phyloP scores from a whole-genome alignment of 92 coral and sea anemone genomes.

The Micromussa lordhowensis region DNA sequence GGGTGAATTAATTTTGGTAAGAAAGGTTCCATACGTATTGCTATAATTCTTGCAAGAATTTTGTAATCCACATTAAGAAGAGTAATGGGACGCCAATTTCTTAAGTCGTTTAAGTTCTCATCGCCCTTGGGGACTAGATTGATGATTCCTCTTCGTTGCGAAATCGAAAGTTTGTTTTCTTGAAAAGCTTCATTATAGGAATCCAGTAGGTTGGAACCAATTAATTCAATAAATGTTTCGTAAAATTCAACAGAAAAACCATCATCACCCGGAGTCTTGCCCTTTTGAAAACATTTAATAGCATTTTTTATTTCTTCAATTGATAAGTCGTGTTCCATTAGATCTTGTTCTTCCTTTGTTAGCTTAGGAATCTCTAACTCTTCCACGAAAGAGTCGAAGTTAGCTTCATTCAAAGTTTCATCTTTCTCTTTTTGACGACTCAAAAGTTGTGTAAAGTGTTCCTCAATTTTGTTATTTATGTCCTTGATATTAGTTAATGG shows the following conservation, averaged over 20 bases:
- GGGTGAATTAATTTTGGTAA: neutral
- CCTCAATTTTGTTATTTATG: neutral
- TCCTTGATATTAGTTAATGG: neutral
- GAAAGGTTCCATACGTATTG: neutral
- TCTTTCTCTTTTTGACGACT: neutral
- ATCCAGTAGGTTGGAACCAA: neutral
- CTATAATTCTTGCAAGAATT: too few species aligned
- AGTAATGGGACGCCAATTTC: too few species aligned
- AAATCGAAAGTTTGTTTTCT: constrained; percentile 21
- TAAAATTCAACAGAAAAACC: constrained; percentile 11
- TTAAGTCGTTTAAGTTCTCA: neutral
- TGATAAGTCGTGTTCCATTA: too few species aligned
- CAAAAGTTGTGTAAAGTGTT: too few species aligned
- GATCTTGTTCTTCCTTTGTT: too few species aligned
- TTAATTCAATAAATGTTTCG: constrained; percentile 1
- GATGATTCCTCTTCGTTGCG: constrained; percentile 33
- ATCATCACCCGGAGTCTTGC: neutral
- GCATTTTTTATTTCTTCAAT: too few species aligned
- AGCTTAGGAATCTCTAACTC: neutral
- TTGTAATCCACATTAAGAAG: too few species aligned
- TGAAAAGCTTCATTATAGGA: too few species aligned
- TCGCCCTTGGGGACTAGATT: neutral
- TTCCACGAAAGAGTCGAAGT: neutral
- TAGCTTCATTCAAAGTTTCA: neutral
- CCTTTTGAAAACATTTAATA: too few species aligned